Evolutionary conservation across 2,888 invertebrate genomes (phyloP), one percentile per base, ranked within the genome.

Genomic region (Noctua fimbriata): DNA sequence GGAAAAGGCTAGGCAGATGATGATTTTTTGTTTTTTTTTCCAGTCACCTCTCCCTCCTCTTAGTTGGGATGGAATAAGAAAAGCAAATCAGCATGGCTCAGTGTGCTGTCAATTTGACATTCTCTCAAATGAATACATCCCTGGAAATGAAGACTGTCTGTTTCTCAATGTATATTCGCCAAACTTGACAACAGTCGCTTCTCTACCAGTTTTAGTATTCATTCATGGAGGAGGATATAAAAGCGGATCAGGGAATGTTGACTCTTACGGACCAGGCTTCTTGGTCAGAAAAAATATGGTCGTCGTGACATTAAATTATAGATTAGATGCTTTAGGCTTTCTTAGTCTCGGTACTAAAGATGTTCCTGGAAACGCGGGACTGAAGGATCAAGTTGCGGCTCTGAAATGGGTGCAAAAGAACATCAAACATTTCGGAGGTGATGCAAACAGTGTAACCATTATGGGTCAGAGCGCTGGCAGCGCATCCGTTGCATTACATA

Each of bases 81-180:
- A 78, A 9, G 83, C 75, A 24, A 78, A 24, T 3, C 65, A 73
- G 28, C 83, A 79, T 44, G 83, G 83, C 16, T 16, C 83, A 44
- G 5, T 76, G 21, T 83, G 83, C 21, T 72, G 65, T 10, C 83
- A 83, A 60, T 0, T 55, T 2, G 36, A 83, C 9, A 10, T 66
- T 3, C 0, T 75, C 0, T 41, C 75, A 21, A 75, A 83, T 14
- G 0, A 0, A 24, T 66, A 36, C 0, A 58, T 47, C 6, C 79
- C 83, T 0, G 83, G 83, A 21, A n/a, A 65, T 47, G 83, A 83
- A 75, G 83, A 83, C 18, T 83, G 83, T 60, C 73, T 83, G 10
- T 83, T 83, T 36, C 63, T 83, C 69, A 83, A 83, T 52, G 83
- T 83, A 16, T 83, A 83, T 78, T 75, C 83, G 1, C 69, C 75